Percentiles rank a stretch among this genome's conserved stretches.
These are phyloP conservation scores for Takifugu rubripes DNA, from an alignment of 2,797 vertebrate genomes.

Conservation along the genomic window DNA sequence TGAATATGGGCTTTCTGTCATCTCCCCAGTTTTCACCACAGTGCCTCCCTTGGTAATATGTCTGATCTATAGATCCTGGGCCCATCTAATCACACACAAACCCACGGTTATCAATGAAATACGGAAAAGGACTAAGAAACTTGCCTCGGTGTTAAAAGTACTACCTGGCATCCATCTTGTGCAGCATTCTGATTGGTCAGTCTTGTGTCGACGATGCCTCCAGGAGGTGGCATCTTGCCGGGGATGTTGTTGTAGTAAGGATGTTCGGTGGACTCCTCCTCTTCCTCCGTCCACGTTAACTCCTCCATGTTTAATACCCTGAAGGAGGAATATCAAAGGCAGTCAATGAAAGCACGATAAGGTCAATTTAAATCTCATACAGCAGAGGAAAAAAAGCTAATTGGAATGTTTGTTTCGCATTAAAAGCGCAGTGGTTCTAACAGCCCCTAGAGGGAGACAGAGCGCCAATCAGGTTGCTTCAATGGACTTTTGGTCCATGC, in stretches of 20 bases:
- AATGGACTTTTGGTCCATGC: not conserved
- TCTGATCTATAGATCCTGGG: constrained; percentile 81
- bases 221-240: constrained; percentile 88
- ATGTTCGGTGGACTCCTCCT: constrained; percentile 81
- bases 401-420: not conserved
- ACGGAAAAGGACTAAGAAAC: not conserved
- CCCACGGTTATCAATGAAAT: constrained; percentile 6
- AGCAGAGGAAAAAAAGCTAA: not conserved
- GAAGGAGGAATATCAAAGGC: not conserved
- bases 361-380: not conserved
- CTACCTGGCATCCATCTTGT: constrained; percentile 79
- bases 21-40: constrained; percentile 79
- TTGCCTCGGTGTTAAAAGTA: not conserved
- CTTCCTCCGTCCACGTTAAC: constrained; percentile 86
- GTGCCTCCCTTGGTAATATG: constrained; percentile 92
- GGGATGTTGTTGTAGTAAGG: constrained; percentile 95
- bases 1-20: constrained; percentile 77
- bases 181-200: constrained; percentile 75
- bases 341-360: not conserved
- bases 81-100: constrained; percentile 72
- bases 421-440: not conserved
- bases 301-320: constrained; percentile 94
- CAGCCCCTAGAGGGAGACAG: not conserved
- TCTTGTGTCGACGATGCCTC: constrained; percentile 85
- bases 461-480: not conserved